These are phyloP conservation scores for Coelinius sp. DNA, from an alignment of 2,888 invertebrate species.

Conservation along the genomic window DNA sequence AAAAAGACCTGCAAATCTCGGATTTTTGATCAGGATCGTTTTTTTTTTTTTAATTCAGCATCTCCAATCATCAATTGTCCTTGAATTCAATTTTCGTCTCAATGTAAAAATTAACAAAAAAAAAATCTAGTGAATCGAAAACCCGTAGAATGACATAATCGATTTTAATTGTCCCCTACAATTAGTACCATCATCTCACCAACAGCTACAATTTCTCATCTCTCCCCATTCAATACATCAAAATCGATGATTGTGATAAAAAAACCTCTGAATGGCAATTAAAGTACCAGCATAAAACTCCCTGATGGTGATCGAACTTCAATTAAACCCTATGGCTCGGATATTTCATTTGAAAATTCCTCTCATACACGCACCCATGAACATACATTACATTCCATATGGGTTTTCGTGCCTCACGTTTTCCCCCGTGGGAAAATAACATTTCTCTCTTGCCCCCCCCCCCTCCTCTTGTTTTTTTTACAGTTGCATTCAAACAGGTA, in stretches of 20 bases:
- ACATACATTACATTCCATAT: too few relatives aligned
- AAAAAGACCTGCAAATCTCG: too few relatives aligned
- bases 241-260: background rate
- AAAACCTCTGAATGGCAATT: conserved; percentile 9
- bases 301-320: conserved; percentile 13
- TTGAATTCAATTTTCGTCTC: background rate
- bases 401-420: conserved; percentile 12
- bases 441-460: background rate
- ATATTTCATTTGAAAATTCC: background rate
- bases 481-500: background rate
- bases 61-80: too few relatives aligned
- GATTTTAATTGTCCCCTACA: background rate
- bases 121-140: background rate
- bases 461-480: background rate
- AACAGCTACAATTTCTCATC: background rate
- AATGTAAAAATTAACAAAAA: background rate
- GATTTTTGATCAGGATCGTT: too few relatives aligned
- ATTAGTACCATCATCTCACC: background rate
- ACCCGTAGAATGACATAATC: background rate
- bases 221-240: background rate
- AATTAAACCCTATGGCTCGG: background rate
- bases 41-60: too few relatives aligned
- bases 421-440: conserved; percentile 25
- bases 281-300: conserved; percentile 5
- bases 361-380: background rate